Base-by-base conservation (phyloP, 2,888 invertebrate species). In the Exocentrus adspersus region DNA sequence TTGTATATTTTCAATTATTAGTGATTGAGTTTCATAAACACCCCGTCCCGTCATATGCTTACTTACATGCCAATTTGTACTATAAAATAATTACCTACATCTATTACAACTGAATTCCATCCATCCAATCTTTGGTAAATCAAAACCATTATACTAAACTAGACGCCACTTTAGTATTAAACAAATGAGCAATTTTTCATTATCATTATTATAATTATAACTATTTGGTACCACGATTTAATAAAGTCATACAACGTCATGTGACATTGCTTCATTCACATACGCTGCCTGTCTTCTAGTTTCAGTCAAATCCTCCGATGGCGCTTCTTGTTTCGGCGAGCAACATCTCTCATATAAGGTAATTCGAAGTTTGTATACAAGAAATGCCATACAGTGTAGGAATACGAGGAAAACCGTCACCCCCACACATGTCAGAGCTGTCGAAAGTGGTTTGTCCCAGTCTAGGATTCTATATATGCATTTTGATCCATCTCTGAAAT, bases 401-500 rank as follows among this genome's bases (percentile, higher is more conserved):
- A 89, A 62, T 14, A 88, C 78, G 37, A 91, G 82, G 72, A 89
- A 86, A 0, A 87, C 69, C 0, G 88, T 83, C 16, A 89, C 88
- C 4, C 87, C 86, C 0, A 87, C 77, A 48, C 88, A 86, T 46
- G 90, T 85, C 2, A 87, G 77, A 7, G 85, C 73, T 0, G 92
- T 87, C 57, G 80, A 76, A 3, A 86, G 85, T 0, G 92, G 91
- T 43, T 86, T 85, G 16, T 86, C 81, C 93, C 94, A 94, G 82
- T 94, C 89, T 72, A 94, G 81, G 75, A 92, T 87, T 43, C 90
- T 89, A 81, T 94, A 94, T 69, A 94, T 90, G 77, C 86, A 89
- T 45, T 82, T 82, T 42, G 86, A 81, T 16, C 90, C 90, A 70
- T 85, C 84, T 69, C 91, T 90, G 16, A 79, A 79, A 67, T 37